These are phyloP conservation scores for Cerceris rybyensis DNA, from an alignment of 2,888 invertebrate genomes.

Conservation along the genomic window DNA sequence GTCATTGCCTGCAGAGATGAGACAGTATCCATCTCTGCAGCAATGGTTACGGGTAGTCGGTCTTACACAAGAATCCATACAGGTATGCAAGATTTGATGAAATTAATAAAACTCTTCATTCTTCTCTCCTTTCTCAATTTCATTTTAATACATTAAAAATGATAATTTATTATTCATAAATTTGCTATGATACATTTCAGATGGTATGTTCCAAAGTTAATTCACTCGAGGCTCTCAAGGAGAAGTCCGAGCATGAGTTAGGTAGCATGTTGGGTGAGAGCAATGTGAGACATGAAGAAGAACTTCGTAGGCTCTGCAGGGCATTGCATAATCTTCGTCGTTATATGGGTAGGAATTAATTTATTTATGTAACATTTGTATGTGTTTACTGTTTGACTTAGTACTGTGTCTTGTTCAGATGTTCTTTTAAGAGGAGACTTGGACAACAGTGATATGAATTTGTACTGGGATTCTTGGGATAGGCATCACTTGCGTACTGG, in stretches of 20 bases:
- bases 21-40: slow-evolving; percentile 90
- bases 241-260: slow-evolving; percentile 92
- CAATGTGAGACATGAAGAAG: slow-evolving; percentile 88
- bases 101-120: neutral
- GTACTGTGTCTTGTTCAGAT: slow-evolving; percentile 80
- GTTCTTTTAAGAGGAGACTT: slow-evolving; percentile 85
- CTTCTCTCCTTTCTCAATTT: neutral
- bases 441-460: slow-evolving; percentile 85
- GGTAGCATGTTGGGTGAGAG: slow-evolving; percentile 87
- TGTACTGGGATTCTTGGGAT: slow-evolving; percentile 98
- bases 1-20: slow-evolving; percentile 84
- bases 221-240: slow-evolving; percentile 91
- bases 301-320: slow-evolving; percentile 90
- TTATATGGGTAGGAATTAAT: slow-evolving; percentile 87
- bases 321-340: slow-evolving; percentile 93
- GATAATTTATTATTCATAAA: too few relatives aligned
- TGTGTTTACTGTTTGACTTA: neutral
- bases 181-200: slow-evolving; percentile 78
- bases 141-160: neutral
- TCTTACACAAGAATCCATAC: slow-evolving; percentile 87
- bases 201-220: slow-evolving; percentile 88
- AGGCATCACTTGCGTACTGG: slow-evolving; percentile 84
- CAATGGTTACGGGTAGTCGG: slow-evolving; percentile 97
- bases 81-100: slow-evolving; percentile 81
- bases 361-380: slow-evolving; percentile 5